phyloP scores from a whole-genome alignment of 2,888 invertebrate genomes.

The Noctua janthina region DNA sequence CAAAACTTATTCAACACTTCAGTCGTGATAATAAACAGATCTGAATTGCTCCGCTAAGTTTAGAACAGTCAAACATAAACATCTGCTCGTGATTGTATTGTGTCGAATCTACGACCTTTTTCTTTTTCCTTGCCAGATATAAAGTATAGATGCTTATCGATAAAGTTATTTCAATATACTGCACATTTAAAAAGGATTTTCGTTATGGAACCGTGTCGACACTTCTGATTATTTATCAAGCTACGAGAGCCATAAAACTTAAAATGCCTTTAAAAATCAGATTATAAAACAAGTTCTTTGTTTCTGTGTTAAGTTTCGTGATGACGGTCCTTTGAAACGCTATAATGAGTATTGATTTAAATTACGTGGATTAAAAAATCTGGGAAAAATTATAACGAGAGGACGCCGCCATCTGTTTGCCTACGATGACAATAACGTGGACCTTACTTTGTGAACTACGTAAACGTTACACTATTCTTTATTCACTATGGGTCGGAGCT shows the following conservation, averaged over 20 bases:
- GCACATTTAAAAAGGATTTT: slow-evolving; percentile 74
- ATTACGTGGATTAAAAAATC: slow-evolving; percentile 89
- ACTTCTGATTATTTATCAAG: slow-evolving; percentile 85
- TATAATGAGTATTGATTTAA: slow-evolving; percentile 90
- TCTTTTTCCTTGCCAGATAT: slow-evolving; percentile 64
- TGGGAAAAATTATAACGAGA: slow-evolving; percentile 89
- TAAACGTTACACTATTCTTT: background rate
- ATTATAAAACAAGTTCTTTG: slow-evolving; percentile 89
- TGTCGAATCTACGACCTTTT: slow-evolving; percentile 67
- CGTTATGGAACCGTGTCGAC: slow-evolving; percentile 78
- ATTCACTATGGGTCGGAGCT: background rate
- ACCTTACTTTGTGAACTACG: slow-evolving; percentile 59
- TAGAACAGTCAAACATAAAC: slow-evolving; percentile 64
- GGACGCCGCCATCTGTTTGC: slow-evolving; percentile 81
- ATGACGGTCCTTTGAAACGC: slow-evolving; percentile 88
- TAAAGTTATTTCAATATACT: slow-evolving; percentile 74
- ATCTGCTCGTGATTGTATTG: slow-evolving; percentile 67
- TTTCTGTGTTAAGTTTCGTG: slow-evolving; percentile 84
- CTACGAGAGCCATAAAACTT: slow-evolving; percentile 84
- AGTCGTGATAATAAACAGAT: slow-evolving; percentile 65
- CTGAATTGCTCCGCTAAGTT: slow-evolving; percentile 64
- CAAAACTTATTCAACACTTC: slow-evolving; percentile 67
- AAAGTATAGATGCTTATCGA: slow-evolving; percentile 73
- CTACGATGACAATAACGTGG: slow-evolving; percentile 74
- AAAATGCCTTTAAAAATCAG: slow-evolving; percentile 88